phyloP scores from a whole-genome alignment of 1,140 invertebrate genomes.

The Eubasilissa regina region DNA sequence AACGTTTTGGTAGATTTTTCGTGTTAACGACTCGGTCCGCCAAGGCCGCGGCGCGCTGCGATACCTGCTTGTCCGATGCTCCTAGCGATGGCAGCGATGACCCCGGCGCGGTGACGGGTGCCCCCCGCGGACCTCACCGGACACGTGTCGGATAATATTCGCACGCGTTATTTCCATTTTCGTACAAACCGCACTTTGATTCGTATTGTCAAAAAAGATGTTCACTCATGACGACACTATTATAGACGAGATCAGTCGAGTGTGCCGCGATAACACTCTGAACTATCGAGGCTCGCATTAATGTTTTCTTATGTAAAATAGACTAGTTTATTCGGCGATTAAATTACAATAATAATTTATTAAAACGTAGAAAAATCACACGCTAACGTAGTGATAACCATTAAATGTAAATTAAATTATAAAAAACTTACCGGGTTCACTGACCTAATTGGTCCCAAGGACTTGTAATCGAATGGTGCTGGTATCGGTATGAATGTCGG shows the following conservation, averaged over 20 bases:
- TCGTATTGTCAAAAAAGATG: no score
- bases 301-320: slow-evolving; percentile 4
- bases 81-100: neutral
- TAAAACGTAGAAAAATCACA: slow-evolving; percentile 16
- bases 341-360: slow-evolving; percentile 24
- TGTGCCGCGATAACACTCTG: no score
- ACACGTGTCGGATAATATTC: no score
- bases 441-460: slow-evolving; percentile 28
- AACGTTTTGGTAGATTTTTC: neutral
- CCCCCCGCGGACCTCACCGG: no score
- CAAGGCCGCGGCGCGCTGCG: neutral
- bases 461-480: slow-evolving; percentile 1
- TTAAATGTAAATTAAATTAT: neutral
- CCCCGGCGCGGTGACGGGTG: neutral
- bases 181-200: no score
- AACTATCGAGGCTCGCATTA: neutral
- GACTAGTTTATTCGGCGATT: neutral
- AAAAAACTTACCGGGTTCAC: slow-evolving; percentile 21
- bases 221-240: neutral
- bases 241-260: slow-evolving; percentile 8
- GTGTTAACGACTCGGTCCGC: neutral
- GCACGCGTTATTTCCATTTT: no score
- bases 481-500: slow-evolving; percentile 2
- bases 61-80: neutral
- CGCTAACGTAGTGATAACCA: slow-evolving; percentile 13